These are phyloP conservation scores for Tetrapedia diversipes DNA, from an alignment of 2,888 invertebrate genomes.

Conservation along the genomic window DNA sequence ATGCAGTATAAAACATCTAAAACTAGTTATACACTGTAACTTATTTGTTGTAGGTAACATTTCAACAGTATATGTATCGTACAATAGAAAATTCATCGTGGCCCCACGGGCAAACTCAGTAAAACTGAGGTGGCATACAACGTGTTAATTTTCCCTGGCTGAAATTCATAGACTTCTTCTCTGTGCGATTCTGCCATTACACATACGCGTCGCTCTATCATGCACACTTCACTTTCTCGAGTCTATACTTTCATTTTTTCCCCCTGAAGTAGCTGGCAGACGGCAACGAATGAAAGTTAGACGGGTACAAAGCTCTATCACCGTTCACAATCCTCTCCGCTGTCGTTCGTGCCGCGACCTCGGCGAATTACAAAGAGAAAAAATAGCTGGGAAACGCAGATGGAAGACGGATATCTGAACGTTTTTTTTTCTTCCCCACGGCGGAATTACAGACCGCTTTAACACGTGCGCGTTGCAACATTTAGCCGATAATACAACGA, in stretches of 20 bases:
- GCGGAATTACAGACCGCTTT: constrained; percentile 19
- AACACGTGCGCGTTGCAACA: constrained; percentile 39
- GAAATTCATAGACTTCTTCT: too few relatives aligned
- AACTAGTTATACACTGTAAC: too few relatives aligned
- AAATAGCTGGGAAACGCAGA: neutral
- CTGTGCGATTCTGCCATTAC: neutral
- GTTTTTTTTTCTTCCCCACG: neutral
- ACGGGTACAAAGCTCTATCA: constrained; percentile 2
- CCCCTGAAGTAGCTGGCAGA: neutral
- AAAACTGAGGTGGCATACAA: too few relatives aligned
- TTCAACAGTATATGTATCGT: too few relatives aligned
- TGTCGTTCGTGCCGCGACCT: constrained; percentile 26
- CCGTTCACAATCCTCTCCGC: constrained; percentile 5
- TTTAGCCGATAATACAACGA: constrained; percentile 43
- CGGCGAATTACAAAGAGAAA: constrained; percentile 8
- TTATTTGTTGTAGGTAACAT: too few relatives aligned
- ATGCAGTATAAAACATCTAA: too few relatives aligned
- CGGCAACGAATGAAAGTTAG: constrained; percentile 2
- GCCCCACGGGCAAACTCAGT: too few relatives aligned
- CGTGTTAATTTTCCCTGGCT: too few relatives aligned
- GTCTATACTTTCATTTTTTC: neutral
- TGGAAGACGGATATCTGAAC: neutral
- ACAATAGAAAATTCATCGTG: too few relatives aligned
- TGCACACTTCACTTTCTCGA: neutral
- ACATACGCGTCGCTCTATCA: neutral